Conservation (phyloP, 1,140 invertebrate genomes). For the Glossosoma conforme region DNA sequence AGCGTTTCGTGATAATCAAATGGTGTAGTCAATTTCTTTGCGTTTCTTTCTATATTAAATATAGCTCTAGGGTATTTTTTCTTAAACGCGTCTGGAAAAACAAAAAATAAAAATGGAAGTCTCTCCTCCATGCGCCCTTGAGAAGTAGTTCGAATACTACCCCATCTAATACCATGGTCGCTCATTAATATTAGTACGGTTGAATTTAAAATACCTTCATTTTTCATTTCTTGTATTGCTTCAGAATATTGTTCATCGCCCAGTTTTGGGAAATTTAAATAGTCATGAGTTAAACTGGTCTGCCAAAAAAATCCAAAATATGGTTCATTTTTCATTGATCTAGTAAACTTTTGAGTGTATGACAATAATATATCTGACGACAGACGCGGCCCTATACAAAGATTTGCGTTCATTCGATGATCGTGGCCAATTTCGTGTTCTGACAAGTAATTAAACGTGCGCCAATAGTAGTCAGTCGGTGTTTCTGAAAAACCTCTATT, state of each 20-base stretch:
- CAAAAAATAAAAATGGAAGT: slow-evolving; percentile 77
- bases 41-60: slow-evolving; percentile 66
- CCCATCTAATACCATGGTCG: slow-evolving; percentile 91
- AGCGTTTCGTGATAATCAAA: slow-evolving; percentile 75
- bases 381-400: slow-evolving; percentile 59
- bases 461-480: slow-evolving; percentile 78
- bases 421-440: slow-evolving; percentile 57
- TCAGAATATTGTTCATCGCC: slow-evolving; percentile 58
- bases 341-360: slow-evolving; percentile 56
- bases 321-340: slow-evolving; percentile 43
- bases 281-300: slow-evolving; percentile 72
- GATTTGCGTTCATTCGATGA: slow-evolving; percentile 52
- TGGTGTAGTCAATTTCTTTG: slow-evolving; percentile 71
- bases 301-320: slow-evolving; percentile 79
- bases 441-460: slow-evolving; percentile 64
- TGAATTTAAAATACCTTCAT: slow-evolving; percentile 57
- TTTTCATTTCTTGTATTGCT: slow-evolving; percentile 57
- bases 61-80: slow-evolving; percentile 58
- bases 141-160: slow-evolving; percentile 63
- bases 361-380: slow-evolving; percentile 55
- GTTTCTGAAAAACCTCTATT: slow-evolving; percentile 71
- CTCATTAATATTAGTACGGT: slow-evolving; percentile 77
- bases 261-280: slow-evolving; percentile 63
- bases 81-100: slow-evolving; percentile 70
- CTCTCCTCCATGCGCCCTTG: slow-evolving; percentile 86